These are phyloP conservation scores for Stomatorhinus ivindoensis DNA, from an alignment of 2,113 vertebrate species.

Conservation along the genomic window DNA sequence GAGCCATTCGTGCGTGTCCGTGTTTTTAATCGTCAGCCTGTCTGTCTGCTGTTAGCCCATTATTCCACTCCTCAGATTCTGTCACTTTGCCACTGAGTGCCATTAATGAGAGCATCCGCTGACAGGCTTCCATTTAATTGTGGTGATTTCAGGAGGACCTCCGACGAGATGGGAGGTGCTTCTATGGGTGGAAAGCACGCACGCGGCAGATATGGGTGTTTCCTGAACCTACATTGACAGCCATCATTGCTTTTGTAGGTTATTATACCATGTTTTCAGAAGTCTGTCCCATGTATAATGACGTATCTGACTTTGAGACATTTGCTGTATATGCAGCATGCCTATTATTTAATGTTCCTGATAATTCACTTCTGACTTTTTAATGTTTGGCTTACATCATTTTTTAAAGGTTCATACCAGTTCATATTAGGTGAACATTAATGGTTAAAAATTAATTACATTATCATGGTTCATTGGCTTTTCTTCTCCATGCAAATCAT, in stretches of 20 bases:
- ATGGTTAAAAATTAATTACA: not conserved
- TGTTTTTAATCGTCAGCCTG: not conserved
- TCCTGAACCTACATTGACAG: not conserved
- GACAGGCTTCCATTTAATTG: conserved; percentile 12
- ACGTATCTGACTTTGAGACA: not conserved
- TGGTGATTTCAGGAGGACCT: not conserved
- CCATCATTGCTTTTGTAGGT: not conserved
- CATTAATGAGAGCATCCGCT: conserved; percentile 2
- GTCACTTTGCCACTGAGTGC: conserved; percentile 4
- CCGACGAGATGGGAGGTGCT: not conserved
- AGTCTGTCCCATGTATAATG: not conserved
- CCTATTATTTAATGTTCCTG: not conserved
- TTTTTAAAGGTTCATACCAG: not conserved
- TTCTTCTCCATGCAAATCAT: not conserved
- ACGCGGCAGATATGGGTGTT: not conserved
- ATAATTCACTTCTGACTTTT: not conserved
- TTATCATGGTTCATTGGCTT: not conserved
- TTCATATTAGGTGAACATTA: not conserved
- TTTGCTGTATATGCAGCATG: not conserved
- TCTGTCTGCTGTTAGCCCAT: not conserved
- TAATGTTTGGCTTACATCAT: not conserved
- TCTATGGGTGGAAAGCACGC: not conserved
- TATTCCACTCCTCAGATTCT: not conserved
- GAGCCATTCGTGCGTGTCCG: not conserved
- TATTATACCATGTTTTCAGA: not conserved